Evolutionary conservation across 1,140 invertebrate species (phyloP).

Genomic region (Plectus sambesii): DNA sequence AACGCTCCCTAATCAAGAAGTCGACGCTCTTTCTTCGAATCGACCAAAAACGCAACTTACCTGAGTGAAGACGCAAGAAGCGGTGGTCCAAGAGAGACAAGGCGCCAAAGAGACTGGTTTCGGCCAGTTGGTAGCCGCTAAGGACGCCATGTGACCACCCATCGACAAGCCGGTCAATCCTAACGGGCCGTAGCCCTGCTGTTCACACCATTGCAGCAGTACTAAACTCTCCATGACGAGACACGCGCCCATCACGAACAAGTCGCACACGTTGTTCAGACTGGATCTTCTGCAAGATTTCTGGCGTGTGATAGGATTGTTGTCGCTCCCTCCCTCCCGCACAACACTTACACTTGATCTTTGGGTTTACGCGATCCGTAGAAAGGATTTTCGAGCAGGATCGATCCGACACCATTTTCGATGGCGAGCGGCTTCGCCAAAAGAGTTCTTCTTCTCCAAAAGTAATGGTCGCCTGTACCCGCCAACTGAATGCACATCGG

Average conservation of each 20-base stretch:
- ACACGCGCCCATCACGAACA: conserved; percentile 98
- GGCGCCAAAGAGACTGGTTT: conserved; percentile 82
- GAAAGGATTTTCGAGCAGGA: conserved; percentile 93
- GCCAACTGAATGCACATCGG: conserved; percentile 86
- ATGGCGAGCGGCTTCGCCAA: conserved; percentile 80
- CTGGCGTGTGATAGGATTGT: conserved; percentile 9
- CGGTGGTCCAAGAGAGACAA: conserved; percentile 91
- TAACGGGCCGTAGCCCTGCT: conserved; percentile 68
- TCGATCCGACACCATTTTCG: conserved; percentile 76
- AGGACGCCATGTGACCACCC: conserved; percentile 97
- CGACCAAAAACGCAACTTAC: conserved; percentile 51
- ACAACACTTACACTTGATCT: conserved; percentile 70
- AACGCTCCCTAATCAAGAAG: conserved; percentile 65
- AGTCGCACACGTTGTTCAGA: conserved; percentile 86
- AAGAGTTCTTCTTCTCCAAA: conserved; percentile 73
- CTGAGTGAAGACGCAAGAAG: conserved; percentile 84
- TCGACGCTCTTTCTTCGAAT: conserved; percentile 15
- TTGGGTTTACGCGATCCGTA: conserved; percentile 80
- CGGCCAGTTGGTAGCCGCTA: conserved; percentile 84
- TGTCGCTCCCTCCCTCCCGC: no score
- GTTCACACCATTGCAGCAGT: conserved; percentile 81
- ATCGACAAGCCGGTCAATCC: conserved; percentile 95
- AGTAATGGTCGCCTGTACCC: conserved; percentile 95
- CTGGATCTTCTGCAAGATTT: conserved; percentile 61
- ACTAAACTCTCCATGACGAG: conserved; percentile 82